Percentiles rank a stretch among this genome's conserved stretches.
These are phyloP conservation scores for Hippolais icterina DNA, from an alignment of 2,113 vertebrate genomes.

Conservation along the genomic window DNA sequence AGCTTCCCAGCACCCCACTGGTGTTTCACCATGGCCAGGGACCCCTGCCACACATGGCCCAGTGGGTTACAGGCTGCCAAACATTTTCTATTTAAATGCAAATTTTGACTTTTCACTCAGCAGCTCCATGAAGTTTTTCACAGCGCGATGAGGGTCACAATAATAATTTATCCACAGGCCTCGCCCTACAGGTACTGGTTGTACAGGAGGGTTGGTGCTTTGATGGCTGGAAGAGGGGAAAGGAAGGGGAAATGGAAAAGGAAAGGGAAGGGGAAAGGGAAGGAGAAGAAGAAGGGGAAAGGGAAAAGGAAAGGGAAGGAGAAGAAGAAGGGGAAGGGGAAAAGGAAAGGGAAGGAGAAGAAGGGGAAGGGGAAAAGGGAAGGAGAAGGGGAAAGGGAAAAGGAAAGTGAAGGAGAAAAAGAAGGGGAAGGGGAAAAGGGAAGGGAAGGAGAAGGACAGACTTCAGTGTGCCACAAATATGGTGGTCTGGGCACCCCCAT, in stretches of 20 bases:
- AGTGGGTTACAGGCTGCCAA: neutral
- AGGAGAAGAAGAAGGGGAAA: no score
- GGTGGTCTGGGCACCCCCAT: neutral
- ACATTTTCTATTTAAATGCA: conserved; percentile 80
- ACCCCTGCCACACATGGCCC: neutral
- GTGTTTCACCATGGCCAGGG: neutral
- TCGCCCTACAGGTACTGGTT: conserved; percentile 64
- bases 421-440: neutral
- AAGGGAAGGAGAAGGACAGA: neutral
- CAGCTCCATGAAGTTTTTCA: conserved; percentile 72
- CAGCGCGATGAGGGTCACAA: conserved; percentile 67
- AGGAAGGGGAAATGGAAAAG: accelerated
- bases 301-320: neutral
- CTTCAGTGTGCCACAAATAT: accelerated
- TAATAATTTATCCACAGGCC: conserved; percentile 78
- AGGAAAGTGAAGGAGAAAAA: neutral
- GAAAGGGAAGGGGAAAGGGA: accelerated
- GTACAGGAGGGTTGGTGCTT: conserved; percentile 37
- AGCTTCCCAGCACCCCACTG: neutral
- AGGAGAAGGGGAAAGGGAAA: neutral
- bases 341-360: accelerated
- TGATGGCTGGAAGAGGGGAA: neutral
- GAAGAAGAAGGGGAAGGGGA: neutral
- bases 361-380: neutral
- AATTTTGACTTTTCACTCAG: conserved; percentile 81